Base-by-base conservation (phyloP, 2,113 vertebrate genomes). In the Pygoscelis antarcticus region DNA sequence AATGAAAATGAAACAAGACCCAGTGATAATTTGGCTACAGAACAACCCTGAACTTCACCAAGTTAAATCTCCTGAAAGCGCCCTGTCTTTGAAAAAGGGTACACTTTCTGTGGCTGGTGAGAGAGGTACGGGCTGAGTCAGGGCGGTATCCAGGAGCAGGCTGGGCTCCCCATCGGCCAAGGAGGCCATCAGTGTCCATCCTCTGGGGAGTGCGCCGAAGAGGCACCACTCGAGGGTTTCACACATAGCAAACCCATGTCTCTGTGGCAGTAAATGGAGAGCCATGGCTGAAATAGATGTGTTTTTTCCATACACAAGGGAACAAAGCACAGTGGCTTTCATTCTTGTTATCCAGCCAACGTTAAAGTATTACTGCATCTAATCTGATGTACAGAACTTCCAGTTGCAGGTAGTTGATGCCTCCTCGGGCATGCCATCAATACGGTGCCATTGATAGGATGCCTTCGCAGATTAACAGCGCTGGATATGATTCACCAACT, bases 81-180 rank as follows among this genome's bases (percentile, higher is more conserved):
- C 22, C 15, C 18, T 75, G 34, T 66, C 23, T 92, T 65, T 90
- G 54, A 10, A 52, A 51, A 68, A 52, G 15, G 11, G 3, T 30
- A 11, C 32, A 11, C 30, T 68, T 89, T 1, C 2, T 8, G 8
- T 3, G 9, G 30, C 47, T 65, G 40, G 5, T 44, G 58, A 44
- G 36, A 46, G 26, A 69, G 30, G 17, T 9, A 34, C 2, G 19
- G 36, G 14, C 22, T 29, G 27, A 62, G 25, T 17, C 27, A 38
- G 8, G 29, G 6, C 0, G 0, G 4, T 13, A 11, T 10, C 27
- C 49, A 29, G 29, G 19, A 55, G 34, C 11, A 42, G 40, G 7
- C 29, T 47, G 44, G 15, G 66, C 5, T 75, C 25, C 36, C 23
- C 6, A 0, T 15, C 4, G 0, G 22, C 29, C 0, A 0, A 46